A percentile compares a stretch with the other conserved stretches of the same genome.
phyloP scores from a whole-genome alignment of 2,797 vertebrate genomes.

The Graptemys geographica region DNA sequence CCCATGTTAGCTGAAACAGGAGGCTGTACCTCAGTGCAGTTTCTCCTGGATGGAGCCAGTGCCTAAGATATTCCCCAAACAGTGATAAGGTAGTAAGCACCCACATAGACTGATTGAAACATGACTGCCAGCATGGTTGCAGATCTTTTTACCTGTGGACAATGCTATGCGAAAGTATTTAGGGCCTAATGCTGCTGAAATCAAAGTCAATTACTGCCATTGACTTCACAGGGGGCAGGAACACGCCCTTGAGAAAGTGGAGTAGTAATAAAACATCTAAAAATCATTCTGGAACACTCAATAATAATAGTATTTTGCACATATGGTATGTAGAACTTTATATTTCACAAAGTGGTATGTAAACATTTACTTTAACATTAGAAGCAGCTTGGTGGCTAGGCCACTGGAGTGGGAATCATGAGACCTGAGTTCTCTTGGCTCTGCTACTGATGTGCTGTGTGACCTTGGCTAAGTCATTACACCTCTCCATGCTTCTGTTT shows the following conservation, averaged over 20 bases:
- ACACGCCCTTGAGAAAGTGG: not conserved
- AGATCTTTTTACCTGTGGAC: not conserved
- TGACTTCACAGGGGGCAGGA: not conserved
- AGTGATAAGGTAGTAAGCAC: not conserved
- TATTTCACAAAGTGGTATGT: not conserved
- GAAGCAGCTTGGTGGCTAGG: not conserved
- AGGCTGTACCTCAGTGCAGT: slow-evolving; percentile 42
- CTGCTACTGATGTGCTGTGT: not conserved
- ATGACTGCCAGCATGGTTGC: not conserved
- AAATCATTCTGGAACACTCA: not conserved
- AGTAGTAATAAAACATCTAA: not conserved
- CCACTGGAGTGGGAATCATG: not conserved
- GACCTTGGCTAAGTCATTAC: not conserved
- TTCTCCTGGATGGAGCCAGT: not conserved
- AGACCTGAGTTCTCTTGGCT: not conserved
- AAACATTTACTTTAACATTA: slow-evolving; percentile 9
- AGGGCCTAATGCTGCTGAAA: not conserved
- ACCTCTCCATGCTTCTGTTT: not conserved
- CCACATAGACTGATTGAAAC: not conserved
- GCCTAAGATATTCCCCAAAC: not conserved
- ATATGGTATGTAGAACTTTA: not conserved
- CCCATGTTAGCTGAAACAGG: not conserved
- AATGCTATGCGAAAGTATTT: slow-evolving; percentile 50
- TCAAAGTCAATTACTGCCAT: slow-evolving; percentile 7
- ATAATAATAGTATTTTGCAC: not conserved